Evolutionary conservation across 2,888 invertebrate species (phyloP).

Genomic region (Morinoia aosen): DNA sequence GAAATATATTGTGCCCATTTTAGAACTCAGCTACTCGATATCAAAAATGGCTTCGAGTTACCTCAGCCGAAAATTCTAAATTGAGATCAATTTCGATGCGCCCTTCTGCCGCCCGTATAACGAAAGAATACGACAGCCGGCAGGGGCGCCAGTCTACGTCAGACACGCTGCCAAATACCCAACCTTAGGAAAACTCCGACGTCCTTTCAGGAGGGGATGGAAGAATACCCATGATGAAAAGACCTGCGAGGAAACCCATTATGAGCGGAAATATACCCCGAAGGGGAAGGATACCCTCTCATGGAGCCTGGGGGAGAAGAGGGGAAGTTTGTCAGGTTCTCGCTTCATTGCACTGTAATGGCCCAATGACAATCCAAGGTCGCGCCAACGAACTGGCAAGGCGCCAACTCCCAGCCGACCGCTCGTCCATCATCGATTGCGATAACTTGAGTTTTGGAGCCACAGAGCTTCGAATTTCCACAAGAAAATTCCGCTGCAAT

Average conservation of each 20-base stretch:
- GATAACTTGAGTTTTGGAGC: not conserved
- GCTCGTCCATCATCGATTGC: slow-evolving; percentile 33
- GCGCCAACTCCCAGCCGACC: not conserved
- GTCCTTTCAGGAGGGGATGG: not conserved
- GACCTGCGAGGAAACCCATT: not conserved
- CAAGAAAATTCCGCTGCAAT: not conserved
- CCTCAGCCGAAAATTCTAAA: not conserved
- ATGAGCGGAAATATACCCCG: not conserved
- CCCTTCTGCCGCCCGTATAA: not conserved
- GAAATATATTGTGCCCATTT: no score
- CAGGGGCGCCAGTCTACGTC: not conserved
- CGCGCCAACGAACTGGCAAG: slow-evolving; percentile 19
- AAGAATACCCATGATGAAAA: not conserved
- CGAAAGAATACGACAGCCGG: not conserved
- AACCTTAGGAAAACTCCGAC: not conserved
- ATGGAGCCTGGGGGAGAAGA: not conserved
- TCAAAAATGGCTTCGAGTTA: not conserved
- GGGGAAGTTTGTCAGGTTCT: not conserved
- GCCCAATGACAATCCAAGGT: slow-evolving; percentile 18
- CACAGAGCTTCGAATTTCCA: not conserved
- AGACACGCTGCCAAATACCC: not conserved
- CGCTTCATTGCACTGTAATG: slow-evolving; percentile 29
- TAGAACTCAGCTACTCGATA: not conserved
- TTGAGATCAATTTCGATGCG: not conserved
- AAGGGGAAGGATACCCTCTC: not conserved